Base-by-base conservation (phyloP, 2,113 vertebrate species). In the Ceyx melanurus region DNA sequence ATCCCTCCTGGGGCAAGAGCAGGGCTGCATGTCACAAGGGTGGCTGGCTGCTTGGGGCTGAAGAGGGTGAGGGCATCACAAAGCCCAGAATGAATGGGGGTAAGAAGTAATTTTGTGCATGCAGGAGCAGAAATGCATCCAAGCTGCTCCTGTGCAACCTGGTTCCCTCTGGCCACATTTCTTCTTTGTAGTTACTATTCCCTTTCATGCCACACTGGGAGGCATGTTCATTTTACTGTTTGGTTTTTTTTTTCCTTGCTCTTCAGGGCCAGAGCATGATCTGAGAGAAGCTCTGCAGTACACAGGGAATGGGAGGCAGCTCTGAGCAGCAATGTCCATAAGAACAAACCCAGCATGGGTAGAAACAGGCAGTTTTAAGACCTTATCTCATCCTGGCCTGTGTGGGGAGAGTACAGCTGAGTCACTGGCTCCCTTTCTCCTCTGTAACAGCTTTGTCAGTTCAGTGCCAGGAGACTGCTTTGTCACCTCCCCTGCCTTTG, bases 1-100 rank as follows among this genome's bases (percentile, higher is more conserved):
- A 31, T 61, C 65, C 42, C 11, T 4, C 2, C 2, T 5, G 15
- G 4, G 18, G 21, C 17, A 4, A 12, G 51, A 15, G 11, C 42
- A 13, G 0, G 5, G 43, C 13, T 37, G 45, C 4, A 0, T 12
- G 14, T 12, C 12, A 29, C 26, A 10, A 43, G 31, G 43, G 12
- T 15, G 48, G 6, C 3, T 0, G 1, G 68, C 61, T 74, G 56
- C n/a, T 67, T 9, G 11, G 45, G 35, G 42, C 22, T 23, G 35
- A 42, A 54, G 16, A 22, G 35, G 23, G 23, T 40, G 13, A 18
- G 42, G 23, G 23, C 10, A 23, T 42, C 54, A 9, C 10, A 7
- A 62, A 62, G 23, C 48, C 62, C 25, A 11, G 61, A 45, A 37
- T 2, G 12, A 66, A n/a, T 54, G 18, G 22, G 54, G 43, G 7